Evolutionary conservation across 1,140 invertebrate species (phyloP).

Genomic region (Melitaea cinxia): DNA sequence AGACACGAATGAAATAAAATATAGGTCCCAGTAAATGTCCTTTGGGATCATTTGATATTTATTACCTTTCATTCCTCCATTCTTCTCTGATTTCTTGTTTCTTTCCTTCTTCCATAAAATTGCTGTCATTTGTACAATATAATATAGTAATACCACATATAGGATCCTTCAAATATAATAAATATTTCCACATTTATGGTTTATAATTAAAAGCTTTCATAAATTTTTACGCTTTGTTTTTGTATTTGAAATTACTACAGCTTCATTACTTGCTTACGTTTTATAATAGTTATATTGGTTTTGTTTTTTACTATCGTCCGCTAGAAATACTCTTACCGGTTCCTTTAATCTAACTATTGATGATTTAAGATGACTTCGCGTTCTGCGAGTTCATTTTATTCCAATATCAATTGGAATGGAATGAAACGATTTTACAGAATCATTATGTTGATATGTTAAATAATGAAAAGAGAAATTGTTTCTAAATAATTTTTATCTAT

Average conservation of each 20-base stretch:
- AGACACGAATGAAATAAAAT: background rate
- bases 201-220: too few species aligned
- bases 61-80: too few species aligned
- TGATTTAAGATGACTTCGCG: slow-evolving; percentile 3
- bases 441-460: background rate
- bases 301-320: background rate
- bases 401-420: background rate
- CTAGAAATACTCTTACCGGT: background rate
- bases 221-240: too few species aligned
- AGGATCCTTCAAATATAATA: too few species aligned
- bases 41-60: background rate
- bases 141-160: too few species aligned
- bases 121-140: too few species aligned
- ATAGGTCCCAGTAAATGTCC: background rate
- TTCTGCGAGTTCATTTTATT: background rate
- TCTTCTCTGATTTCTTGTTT: too few species aligned
- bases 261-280: background rate
- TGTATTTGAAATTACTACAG: too few species aligned
- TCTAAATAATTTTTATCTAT: background rate
- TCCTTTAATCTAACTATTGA: background rate
- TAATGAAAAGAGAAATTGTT: background rate
- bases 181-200: too few species aligned
- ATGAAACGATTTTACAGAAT: background rate
- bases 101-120: too few species aligned
- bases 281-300: background rate